Conservation (phyloP, 2,113 vertebrate species). For the Cochlearius cochlearius region DNA sequence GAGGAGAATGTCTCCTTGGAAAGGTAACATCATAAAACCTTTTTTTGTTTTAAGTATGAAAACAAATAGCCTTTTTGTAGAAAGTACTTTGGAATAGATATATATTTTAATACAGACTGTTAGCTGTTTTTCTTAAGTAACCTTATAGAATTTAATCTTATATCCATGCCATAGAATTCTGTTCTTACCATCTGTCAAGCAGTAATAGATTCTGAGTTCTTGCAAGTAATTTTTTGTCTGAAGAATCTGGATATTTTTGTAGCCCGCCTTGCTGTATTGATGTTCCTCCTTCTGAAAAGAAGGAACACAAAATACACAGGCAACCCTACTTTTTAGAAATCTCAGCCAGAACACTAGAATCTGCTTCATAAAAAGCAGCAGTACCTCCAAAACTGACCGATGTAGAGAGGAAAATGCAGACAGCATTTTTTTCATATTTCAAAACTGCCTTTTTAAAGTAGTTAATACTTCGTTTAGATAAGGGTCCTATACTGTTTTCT, state of each 20-base stretch:
- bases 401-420: neutral
- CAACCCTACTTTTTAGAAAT: neutral
- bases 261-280: neutral
- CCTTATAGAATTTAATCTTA: neutral
- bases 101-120: neutral
- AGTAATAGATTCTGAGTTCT: neutral
- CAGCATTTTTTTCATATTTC: neutral
- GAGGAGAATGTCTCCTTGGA: constrained; percentile 40
- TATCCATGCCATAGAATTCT: neutral
- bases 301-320: neutral
- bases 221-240: neutral
- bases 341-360: neutral
- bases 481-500: neutral
- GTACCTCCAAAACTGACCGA: neutral
- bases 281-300: neutral
- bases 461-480: neutral
- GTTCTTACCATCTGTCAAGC: neutral
- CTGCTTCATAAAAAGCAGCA: neutral
- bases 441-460: neutral
- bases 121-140: neutral
- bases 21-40: neutral
- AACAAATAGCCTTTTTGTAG: neutral
- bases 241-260: neutral
- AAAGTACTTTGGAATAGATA: neutral
- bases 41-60: neutral